phyloP scores from a whole-genome alignment of 2,888 invertebrate genomes.

The Erebia ligea region DNA sequence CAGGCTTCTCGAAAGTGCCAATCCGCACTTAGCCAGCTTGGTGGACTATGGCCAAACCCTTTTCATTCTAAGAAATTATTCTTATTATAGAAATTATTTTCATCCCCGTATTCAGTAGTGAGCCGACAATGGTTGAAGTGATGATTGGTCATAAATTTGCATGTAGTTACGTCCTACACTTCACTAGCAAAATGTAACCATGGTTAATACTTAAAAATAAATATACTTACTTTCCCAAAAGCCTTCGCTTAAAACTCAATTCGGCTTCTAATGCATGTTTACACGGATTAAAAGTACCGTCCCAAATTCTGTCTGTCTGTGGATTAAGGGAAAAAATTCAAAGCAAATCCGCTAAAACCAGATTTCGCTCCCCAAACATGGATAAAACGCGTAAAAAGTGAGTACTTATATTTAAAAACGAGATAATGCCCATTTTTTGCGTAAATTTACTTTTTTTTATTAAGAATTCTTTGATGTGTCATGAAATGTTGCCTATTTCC shows the following conservation, averaged over 20 bases:
- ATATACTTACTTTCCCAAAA: not conserved
- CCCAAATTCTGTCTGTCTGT: constrained; percentile 2
- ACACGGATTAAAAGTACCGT: constrained; percentile 16
- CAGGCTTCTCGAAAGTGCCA: no score
- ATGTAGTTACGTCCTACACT: not conserved
- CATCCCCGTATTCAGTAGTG: no score
- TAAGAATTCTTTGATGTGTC: no score
- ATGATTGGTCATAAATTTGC: not conserved
- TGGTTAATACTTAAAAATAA: constrained; percentile 3
- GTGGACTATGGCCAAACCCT: no score
- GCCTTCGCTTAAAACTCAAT: constrained; percentile 15
- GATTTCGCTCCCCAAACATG: not conserved
- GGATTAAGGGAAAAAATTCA: constrained; percentile 14
- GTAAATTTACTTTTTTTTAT: no score
- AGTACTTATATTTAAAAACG: not conserved
- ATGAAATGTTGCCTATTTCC: no score
- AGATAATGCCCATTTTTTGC: not conserved
- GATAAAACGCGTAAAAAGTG: not conserved
- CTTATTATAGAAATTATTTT: no score
- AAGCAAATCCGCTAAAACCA: constrained; percentile 13
- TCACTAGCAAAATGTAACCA: not conserved
- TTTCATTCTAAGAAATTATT: no score
- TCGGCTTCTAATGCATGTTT: constrained; percentile 14
- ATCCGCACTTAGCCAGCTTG: no score
- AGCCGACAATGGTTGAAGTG: no score